phyloP scores from a whole-genome alignment of 2,113 vertebrate species.

The Ameiurus melas region DNA sequence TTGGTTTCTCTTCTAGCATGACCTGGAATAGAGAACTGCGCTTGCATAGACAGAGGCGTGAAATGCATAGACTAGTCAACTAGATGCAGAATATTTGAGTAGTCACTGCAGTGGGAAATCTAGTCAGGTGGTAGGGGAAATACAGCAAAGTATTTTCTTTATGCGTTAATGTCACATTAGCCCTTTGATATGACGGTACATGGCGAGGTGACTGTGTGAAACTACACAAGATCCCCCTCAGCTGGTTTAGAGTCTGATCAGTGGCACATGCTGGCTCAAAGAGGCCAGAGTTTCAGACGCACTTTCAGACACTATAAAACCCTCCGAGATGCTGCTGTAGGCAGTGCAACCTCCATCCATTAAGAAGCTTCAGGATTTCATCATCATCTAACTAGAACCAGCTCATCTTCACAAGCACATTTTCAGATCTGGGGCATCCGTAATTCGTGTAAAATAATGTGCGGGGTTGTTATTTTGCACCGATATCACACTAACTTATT shows the following conservation, averaged over 20 bases:
- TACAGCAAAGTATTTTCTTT: not conserved
- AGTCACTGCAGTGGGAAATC: not conserved
- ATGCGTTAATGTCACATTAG: not conserved
- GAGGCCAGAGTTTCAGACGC: not conserved
- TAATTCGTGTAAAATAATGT: not conserved
- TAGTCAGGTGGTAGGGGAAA: not conserved
- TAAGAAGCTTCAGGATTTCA: not conserved
- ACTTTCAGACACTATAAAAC: not conserved
- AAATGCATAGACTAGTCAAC: not conserved
- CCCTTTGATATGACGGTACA: not conserved
- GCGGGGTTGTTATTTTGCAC: no score
- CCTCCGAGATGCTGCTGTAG: not conserved
- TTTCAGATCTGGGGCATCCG: not conserved
- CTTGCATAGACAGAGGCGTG: not conserved
- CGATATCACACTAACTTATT: no score
- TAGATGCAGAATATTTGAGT: not conserved
- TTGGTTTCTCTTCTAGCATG: not conserved
- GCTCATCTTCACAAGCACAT: not conserved
- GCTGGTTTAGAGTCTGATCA: not conserved
- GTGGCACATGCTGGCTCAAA: not conserved
- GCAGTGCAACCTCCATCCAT: not conserved
- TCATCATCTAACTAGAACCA: not conserved
- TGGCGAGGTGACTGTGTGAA: not conserved
- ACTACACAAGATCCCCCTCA: not conserved
- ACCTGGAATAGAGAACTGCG: constrained; percentile 14